Evolutionary conservation across 2,888 invertebrate genomes (phyloP).

Genomic region (Tanytarsus gracilentus): DNA sequence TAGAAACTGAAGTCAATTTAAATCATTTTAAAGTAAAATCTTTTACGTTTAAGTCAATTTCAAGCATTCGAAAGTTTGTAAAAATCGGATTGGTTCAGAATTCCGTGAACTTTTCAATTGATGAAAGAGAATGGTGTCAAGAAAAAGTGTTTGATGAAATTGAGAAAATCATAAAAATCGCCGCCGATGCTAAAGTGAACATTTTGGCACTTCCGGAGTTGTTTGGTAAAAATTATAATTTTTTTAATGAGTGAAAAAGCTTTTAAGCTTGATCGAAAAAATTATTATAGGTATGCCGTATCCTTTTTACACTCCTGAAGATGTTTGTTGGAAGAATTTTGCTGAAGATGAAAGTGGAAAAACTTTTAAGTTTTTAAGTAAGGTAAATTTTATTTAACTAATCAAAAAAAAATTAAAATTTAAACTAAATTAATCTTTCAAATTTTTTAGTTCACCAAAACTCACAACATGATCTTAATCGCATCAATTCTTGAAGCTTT

Average conservation of each 20-base stretch:
- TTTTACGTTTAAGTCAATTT: too few relatives aligned
- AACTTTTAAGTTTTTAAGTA: constrained; percentile 65
- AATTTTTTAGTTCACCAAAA: constrained; percentile 60
- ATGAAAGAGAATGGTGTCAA: too few relatives aligned
- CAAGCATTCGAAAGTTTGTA: too few relatives aligned
- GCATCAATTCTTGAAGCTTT: constrained; percentile 91
- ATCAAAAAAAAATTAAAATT: not conserved
- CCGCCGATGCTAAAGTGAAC: constrained; percentile 70
- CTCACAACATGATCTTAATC: constrained; percentile 84
- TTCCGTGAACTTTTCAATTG: too few relatives aligned
- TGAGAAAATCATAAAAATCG: constrained; percentile 59
- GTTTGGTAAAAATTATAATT: constrained; percentile 93
- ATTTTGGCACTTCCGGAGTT: constrained; percentile 92
- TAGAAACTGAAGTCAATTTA: too few relatives aligned
- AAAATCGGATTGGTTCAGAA: too few relatives aligned
- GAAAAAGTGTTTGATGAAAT: constrained; percentile 69
- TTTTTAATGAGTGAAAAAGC: not conserved
- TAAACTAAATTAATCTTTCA: not conserved
- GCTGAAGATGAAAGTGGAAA: constrained; percentile 81
- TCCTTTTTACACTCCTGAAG: constrained; percentile 84
- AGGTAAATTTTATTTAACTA: constrained; percentile 49
- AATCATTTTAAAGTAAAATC: too few relatives aligned
- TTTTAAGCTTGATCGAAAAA: constrained; percentile 13
- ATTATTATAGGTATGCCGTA: constrained; percentile 81
- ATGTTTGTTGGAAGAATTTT: constrained; percentile 88